phyloP scores from a whole-genome alignment of 2,113 vertebrate genomes.

The Holacanthus passer region DNA sequence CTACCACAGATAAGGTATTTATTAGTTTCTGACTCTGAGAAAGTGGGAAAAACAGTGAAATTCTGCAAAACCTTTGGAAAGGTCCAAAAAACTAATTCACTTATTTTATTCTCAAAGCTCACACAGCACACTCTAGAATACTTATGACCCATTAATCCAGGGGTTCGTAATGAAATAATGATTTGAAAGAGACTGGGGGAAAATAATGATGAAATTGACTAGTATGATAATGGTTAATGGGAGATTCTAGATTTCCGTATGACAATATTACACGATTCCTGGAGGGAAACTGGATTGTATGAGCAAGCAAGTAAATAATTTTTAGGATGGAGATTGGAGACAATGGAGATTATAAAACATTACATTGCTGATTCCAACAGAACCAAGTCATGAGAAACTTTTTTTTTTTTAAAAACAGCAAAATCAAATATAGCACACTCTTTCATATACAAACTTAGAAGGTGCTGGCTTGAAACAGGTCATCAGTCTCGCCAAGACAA shows the following conservation, averaged over 20 bases:
- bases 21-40: too few relatives aligned
- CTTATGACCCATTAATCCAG: background rate
- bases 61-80: too few relatives aligned
- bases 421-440: background rate
- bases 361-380: background rate
- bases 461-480: conserved; percentile 7
- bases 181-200: background rate
- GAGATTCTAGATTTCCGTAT: background rate
- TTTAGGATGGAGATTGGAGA: background rate
- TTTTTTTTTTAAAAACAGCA: background rate
- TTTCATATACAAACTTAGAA: background rate
- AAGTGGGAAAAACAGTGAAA: too few relatives aligned
- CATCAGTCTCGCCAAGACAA: conserved; percentile 29
- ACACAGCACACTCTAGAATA: background rate
- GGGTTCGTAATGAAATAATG: background rate
- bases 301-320: background rate
- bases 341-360: background rate
- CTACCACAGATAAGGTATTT: too few relatives aligned
- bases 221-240: background rate
- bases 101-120: background rate
- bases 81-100: background rate
- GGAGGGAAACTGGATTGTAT: background rate
- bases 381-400: too few relatives aligned
- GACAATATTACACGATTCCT: background rate
- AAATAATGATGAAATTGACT: background rate